Base-by-base conservation (phyloP, 2,888 invertebrate species). In the Bombylius discolor region DNA sequence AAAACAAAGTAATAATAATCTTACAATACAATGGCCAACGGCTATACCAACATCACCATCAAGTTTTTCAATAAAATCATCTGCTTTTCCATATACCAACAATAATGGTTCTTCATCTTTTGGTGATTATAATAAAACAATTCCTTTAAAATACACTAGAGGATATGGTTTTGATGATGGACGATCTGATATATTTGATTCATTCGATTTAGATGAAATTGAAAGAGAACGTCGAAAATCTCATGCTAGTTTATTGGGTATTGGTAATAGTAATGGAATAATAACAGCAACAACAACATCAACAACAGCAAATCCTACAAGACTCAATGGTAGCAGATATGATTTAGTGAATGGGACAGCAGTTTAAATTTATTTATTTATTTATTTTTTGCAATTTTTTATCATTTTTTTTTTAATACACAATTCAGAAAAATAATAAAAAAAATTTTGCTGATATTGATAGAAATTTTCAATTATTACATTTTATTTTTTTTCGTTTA, bases 21-120 rank as follows among this genome's bases (percentile, higher is more conserved):
- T 63, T 47, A 46, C 63, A 4, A 67, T 72, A 4, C 71, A 73
- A 39, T 74, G 73, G 73, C 73, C 73, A 48, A 62, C 67, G 12
- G 68, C 69, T 32, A 74, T 73, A 58, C 71, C 73, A 3, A 70
- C 70, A 4, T 73, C 73, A 23, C 73, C 73, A 3, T 69, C 71
- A 13, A 69, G 67, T 52, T 73, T 67, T 55, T 63, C 66, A 5
- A 59, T 62, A 12, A 66, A 65, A 49, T 70, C 66, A 14, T 23
- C 23, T 23, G 34, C 36, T 12, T 50, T 36, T 23, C 44, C 32
- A 9, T 45, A 44, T 12, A 51, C 4, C 36, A 51, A 39, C 11
- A 51, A 44, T 42, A 42, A 11, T 42, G 11, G 11, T 8, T 14
- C 7, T n/a, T 34, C 45, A 33, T 32, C 23, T 7, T 7, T 7